Evolutionary conservation across 2,113 vertebrate genomes (phyloP).

Genomic region (Leptobrachium ailaonicum): DNA sequence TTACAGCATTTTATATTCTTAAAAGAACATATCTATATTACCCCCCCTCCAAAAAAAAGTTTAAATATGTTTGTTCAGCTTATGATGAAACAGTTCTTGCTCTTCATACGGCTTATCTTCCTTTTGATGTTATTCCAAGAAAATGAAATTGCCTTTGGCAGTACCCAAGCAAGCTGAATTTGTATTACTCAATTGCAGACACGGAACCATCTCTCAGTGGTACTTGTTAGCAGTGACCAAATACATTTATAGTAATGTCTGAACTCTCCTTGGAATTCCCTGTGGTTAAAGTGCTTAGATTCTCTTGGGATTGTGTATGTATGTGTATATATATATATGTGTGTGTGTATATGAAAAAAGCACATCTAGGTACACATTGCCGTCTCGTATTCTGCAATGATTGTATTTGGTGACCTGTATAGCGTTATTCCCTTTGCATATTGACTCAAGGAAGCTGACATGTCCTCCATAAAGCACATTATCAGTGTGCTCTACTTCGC

Average conservation of each 20-base stretch:
- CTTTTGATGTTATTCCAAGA: conserved; percentile 50
- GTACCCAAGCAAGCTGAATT: conserved; percentile 43
- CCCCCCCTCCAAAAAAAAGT: conserved; percentile 18
- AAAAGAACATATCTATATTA: conserved; percentile 23
- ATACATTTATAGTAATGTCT: conserved; percentile 34
- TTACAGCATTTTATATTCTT: conserved; percentile 22
- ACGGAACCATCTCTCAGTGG: conserved; percentile 31
- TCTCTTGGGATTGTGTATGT: not conserved
- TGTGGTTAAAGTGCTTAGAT: conserved; percentile 1
- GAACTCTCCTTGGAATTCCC: not conserved
- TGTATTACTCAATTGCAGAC: conserved; percentile 44
- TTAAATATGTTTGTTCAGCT: conserved; percentile 47
- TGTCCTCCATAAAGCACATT: too few species aligned
- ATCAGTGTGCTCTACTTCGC: too few species aligned
- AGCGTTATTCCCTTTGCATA: too few species aligned
- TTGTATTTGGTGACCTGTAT: not conserved
- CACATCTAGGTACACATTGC: not conserved
- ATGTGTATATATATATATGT: too few species aligned
- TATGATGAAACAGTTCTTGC: conserved; percentile 44
- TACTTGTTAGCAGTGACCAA: conserved; percentile 41
- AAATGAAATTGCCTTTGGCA: conserved; percentile 48
- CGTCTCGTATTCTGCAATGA: not conserved
- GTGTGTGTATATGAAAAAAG: not conserved
- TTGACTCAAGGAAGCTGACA: too few species aligned
- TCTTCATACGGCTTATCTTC: conserved; percentile 43